Base-by-base conservation (phyloP, 2,888 invertebrate species). In the Nomada hirtipes region DNA sequence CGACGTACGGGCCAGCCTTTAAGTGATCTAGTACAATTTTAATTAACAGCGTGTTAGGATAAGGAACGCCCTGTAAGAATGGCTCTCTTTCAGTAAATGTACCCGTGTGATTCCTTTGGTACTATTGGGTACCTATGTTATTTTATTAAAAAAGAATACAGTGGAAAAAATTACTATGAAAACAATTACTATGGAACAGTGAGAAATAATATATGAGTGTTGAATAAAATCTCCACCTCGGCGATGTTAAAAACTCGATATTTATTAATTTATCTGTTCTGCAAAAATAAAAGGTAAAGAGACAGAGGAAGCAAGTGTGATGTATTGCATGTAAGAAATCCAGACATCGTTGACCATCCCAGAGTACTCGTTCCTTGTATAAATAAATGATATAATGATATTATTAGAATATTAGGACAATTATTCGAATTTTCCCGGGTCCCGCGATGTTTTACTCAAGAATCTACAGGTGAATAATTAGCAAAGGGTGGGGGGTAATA, bases 1-100 rank as follows among this genome's bases (percentile, higher is more conserved):
- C 92, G 2, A 90, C 90, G 10, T 93, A 93, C 73, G 93, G 93
- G n/a, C 92, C 93, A 26, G 90, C 93, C 44, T 92, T 91, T 83
- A 91, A 89, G 77, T 91, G 84, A 20, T 15, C 42, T 82, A 77
- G 69, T 72, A 67, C 63, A 67, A 76, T 63, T 67, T 18, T 2
- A 70, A 57, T 53, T 67, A 26, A 53, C n/a, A 50, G 42, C 52
- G 18, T 20, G 18, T 20, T 85, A 83, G 78, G 59, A 57, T 77
- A 70, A 73, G 60, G 53, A 53, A 20, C 47, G 53, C 71, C 44
- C 59, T 79, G 74, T 76, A 77, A 78, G n/a, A 57, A 73, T 79
- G 74, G 64, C 61, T 44, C 47, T 73, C 81, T 79, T 86, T 13
- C 77, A 77, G 85, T 86, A 85, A 87, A 86, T 36, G 36, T 7